phyloP scores from a whole-genome alignment of 2,888 invertebrate species.

The Lepetodrilus schrolli region DNA sequence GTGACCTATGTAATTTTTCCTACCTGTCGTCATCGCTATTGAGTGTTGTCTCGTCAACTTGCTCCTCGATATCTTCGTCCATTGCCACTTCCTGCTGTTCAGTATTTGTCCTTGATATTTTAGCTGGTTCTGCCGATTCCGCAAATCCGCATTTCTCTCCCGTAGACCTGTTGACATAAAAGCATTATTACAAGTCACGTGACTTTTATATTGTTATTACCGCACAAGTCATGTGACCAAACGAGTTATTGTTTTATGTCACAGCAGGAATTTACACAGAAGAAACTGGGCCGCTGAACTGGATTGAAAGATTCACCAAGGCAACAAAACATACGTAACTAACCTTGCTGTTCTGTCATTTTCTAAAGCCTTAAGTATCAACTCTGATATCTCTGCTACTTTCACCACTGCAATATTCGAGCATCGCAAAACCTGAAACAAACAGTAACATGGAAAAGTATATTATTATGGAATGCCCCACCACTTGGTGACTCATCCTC shows the following conservation, averaged over 20 bases:
- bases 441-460: no score
- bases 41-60: slow-evolving; percentile 30
- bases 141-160: slow-evolving; percentile 68
- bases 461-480: no score
- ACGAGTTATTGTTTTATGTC: no score
- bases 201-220: background rate
- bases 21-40: slow-evolving; percentile 39
- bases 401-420: slow-evolving; percentile 73
- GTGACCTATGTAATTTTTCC: no score
- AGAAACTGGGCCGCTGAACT: no score
- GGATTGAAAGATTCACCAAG: no score
- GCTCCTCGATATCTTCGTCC: slow-evolving; percentile 1
- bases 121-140: slow-evolving; percentile 52
- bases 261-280: no score
- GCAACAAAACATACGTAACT: no score
- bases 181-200: no score
- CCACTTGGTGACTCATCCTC: no score
- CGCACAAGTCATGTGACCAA: no score
- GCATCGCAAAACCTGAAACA: slow-evolving; percentile 63
- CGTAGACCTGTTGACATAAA: slow-evolving; percentile 46
- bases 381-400: slow-evolving; percentile 71
- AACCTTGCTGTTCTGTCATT: slow-evolving; percentile 71
- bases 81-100: slow-evolving; percentile 45
- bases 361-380: slow-evolving; percentile 70
- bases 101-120: slow-evolving; percentile 55